These are phyloP conservation scores for Globodera rostochiensis DNA, from an alignment of 1,140 invertebrate genomes.

Conservation along the genomic window DNA sequence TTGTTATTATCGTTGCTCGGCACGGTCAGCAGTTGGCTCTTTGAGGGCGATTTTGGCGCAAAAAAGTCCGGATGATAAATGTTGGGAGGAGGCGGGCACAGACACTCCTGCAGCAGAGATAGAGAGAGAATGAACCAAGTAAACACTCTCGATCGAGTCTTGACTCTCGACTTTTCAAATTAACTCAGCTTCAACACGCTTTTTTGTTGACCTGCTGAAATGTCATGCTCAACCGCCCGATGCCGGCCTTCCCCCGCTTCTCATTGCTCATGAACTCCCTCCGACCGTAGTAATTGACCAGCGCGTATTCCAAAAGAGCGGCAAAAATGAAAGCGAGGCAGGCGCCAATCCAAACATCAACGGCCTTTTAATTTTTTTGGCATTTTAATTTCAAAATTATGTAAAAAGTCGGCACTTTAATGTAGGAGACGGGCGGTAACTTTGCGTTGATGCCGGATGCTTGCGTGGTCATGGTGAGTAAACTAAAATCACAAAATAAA, in stretches of 20 bases:
- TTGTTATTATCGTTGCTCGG: slow-evolving; percentile 30
- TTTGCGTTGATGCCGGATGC: slow-evolving; percentile 94
- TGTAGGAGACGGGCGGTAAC: slow-evolving; percentile 91
- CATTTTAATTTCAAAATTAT: background rate
- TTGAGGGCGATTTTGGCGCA: slow-evolving; percentile 17
- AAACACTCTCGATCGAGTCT: background rate
- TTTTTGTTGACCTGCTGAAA: slow-evolving; percentile 41
- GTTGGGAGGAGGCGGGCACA: slow-evolving; percentile 50
- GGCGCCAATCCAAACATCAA: slow-evolving; percentile 95
- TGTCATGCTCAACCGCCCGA: slow-evolving; percentile 36
- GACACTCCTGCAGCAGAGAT: slow-evolving; percentile 42
- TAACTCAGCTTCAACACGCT: background rate
- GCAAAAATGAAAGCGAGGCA: slow-evolving; percentile 92
- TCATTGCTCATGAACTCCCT: slow-evolving; percentile 73
- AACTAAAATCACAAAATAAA: slow-evolving; percentile 67
- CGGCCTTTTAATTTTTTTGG: slow-evolving; percentile 69
- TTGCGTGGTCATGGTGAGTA: slow-evolving; percentile 83
- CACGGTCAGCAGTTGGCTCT: slow-evolving; percentile 22
- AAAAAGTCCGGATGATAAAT: slow-evolving; percentile 35
- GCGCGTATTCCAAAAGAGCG: slow-evolving; percentile 90
- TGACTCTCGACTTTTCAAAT: slow-evolving; percentile 24
- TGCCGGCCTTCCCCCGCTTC: slow-evolving; percentile 36
- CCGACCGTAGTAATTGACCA: slow-evolving; percentile 92
- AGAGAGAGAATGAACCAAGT: background rate
- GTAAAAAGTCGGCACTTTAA: slow-evolving; percentile 71